phyloP scores from a whole-genome alignment of 2,888 invertebrate species.

The Thymelicus lineola region DNA sequence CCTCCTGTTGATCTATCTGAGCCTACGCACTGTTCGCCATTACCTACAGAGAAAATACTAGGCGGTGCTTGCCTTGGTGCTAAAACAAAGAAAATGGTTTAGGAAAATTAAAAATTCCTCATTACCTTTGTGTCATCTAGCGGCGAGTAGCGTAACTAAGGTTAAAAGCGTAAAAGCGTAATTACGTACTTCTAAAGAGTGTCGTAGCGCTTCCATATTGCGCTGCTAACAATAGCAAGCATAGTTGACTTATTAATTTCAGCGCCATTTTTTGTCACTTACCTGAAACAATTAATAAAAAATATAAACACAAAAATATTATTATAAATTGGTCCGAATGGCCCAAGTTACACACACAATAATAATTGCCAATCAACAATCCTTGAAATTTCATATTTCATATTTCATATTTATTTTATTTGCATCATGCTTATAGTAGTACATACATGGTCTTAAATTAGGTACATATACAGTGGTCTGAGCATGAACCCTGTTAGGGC shows the following conservation, averaged over 20 bases:
- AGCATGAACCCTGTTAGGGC: no score
- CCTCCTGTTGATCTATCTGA: conserved; percentile 73
- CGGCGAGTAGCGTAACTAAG: conserved; percentile 1
- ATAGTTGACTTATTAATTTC: conserved; percentile 52
- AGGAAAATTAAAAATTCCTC: background rate
- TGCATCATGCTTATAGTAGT: no score
- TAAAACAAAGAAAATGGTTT: conserved; percentile 44
- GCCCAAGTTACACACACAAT: no score
- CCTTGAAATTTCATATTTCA: no score
- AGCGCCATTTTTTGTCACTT: conserved; percentile 61
- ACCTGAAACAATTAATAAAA: conserved; percentile 56
- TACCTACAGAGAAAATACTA: conserved; percentile 73
- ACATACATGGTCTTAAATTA: no score
- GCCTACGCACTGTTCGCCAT: conserved; percentile 73
- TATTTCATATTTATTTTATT: no score
- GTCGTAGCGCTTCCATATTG: conserved; percentile 54
- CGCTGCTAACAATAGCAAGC: conserved; percentile 59
- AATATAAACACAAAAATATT: background rate
- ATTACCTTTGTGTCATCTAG: conserved; percentile 29
- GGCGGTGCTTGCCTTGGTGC: conserved; percentile 63
- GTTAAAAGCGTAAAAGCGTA: no score
- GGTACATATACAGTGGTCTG: no score
- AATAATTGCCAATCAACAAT: no score
- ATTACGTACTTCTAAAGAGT: conserved; percentile 51
- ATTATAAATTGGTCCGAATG: no score